phyloP scores from a whole-genome alignment of 2,888 invertebrate species.

The Drosophila kambysellisi region DNA sequence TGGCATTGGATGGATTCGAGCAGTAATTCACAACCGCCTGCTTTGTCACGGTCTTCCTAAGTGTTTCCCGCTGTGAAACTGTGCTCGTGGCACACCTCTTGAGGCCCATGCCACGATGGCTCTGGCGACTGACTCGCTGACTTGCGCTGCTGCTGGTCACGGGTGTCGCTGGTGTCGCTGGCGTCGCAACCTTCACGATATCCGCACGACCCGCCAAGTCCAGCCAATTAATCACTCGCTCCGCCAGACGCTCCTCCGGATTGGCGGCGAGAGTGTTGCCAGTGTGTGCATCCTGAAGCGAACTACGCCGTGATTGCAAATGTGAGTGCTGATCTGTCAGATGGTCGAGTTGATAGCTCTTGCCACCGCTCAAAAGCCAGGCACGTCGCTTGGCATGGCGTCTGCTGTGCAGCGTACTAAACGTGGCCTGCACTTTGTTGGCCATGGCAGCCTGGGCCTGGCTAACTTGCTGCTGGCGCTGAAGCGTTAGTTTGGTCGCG shows the following conservation, averaged over 20 bases:
- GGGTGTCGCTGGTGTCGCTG: conserved; percentile 37
- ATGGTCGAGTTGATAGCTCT: conserved; percentile 55
- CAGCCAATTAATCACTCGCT: conserved; percentile 92
- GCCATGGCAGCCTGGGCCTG: conserved; percentile 34
- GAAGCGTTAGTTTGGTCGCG: conserved; percentile 68
- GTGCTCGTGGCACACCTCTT: conserved; percentile 43
- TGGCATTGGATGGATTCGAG: conserved; percentile 68
- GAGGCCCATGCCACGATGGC: conserved; percentile 43
- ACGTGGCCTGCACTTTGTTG: conserved; percentile 26
- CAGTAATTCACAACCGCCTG: conserved; percentile 24
- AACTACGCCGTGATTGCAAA: conserved; percentile 79
- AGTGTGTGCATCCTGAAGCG: conserved; percentile 75
- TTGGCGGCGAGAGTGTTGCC: conserved; percentile 47
- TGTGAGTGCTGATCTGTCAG: conserved; percentile 42
- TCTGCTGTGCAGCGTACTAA: conserved; percentile 40
- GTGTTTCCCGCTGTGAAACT: conserved; percentile 41
- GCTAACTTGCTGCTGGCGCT: conserved; percentile 60
- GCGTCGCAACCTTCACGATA: conserved; percentile 55
- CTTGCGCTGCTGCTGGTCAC: conserved; percentile 36
- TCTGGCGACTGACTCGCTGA: conserved; percentile 41
- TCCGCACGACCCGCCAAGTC: conserved; percentile 89
- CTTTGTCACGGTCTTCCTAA: conserved; percentile 34
- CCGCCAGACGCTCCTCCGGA: conserved; percentile 86
- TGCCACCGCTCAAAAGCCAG: conserved; percentile 53
- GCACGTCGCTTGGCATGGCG: conserved; percentile 59